A percentile compares a stretch with the other conserved stretches of the same genome.
phyloP scores from a whole-genome alignment of 2,797 vertebrate genomes.

The Myripristis jacobus region DNA sequence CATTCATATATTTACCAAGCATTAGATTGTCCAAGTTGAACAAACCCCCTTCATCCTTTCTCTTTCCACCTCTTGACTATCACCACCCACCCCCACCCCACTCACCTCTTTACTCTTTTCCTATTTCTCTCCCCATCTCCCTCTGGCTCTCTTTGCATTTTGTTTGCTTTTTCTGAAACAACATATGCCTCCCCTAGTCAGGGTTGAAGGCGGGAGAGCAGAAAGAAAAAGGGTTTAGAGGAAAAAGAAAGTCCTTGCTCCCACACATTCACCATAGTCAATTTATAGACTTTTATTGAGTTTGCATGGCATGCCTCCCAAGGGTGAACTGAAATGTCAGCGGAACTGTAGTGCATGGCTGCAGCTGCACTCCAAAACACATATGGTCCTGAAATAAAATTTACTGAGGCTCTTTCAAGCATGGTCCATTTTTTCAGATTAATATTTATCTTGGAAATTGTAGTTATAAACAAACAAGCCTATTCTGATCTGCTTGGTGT shows the following conservation, averaged over 20 bases:
- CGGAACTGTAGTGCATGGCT: neutral
- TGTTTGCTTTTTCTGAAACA: constrained; percentile 3
- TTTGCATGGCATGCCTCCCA: constrained; percentile 8
- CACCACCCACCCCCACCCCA: neutral
- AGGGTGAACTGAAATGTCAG: constrained; percentile 19
- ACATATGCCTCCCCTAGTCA: neutral
- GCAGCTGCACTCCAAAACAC: neutral
- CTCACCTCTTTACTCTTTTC: constrained; percentile 1
- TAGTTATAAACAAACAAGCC: too few species aligned
- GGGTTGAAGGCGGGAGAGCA: neutral
- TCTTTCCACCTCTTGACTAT: neutral
- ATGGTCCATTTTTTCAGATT: neutral
- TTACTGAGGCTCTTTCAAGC: neutral
- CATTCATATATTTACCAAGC: too few species aligned
- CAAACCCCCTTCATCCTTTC: constrained; percentile 21
- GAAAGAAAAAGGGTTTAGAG: neutral
- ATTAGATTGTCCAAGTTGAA: constrained; percentile 1
- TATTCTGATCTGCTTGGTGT: too few species aligned
- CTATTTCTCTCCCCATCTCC: constrained; percentile 19
- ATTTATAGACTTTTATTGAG: constrained; percentile 28
- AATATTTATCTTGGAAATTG: too few species aligned
- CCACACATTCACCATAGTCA: constrained; percentile 23
- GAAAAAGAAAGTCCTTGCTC: neutral
- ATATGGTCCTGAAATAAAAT: neutral
- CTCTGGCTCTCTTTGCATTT: constrained; percentile 6